These are phyloP conservation scores for Tetragnatha montana DNA, from an alignment of 2,888 invertebrate species.

Conservation along the genomic window DNA sequence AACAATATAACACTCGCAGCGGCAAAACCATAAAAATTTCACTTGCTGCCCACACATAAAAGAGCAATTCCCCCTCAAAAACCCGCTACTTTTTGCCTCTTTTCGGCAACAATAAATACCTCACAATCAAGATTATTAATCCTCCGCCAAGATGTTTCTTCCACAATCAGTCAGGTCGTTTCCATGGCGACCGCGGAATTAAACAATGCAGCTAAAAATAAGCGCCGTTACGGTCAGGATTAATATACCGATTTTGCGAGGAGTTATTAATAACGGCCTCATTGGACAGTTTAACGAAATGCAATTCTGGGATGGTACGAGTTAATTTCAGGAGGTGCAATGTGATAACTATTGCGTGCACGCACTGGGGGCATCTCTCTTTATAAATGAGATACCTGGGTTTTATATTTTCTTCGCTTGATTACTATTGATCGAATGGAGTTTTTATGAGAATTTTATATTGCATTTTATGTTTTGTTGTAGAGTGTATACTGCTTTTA, in stretches of 20 bases:
- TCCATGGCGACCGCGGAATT: slow-evolving; percentile 55
- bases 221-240: slow-evolving; percentile 44
- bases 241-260: slow-evolving; percentile 46
- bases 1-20: not conserved
- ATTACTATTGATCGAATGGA: not conserved
- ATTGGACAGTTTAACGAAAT: slow-evolving; percentile 58
- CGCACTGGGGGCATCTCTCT: slow-evolving; percentile 29
- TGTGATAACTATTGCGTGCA: slow-evolving; percentile 49
- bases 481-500: no score
- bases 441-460: no score
- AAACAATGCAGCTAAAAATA: slow-evolving; percentile 58
- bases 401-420: not conserved
- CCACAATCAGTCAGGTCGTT: slow-evolving; percentile 60
- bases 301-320: slow-evolving; percentile 45
- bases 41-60: slow-evolving; percentile 1
- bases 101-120: slow-evolving; percentile 39
- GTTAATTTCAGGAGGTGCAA: slow-evolving; percentile 41
- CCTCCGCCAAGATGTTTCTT: slow-evolving; percentile 50
- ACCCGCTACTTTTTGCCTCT: not conserved
- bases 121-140: slow-evolving; percentile 56
- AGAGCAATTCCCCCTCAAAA: slow-evolving; percentile 12
- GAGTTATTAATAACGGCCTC: slow-evolving; percentile 58
- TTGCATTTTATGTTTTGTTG: no score
- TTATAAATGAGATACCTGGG: slow-evolving; percentile 26
- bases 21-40: not conserved